Percentiles rank a stretch among this genome's conserved stretches.
Evolutionary conservation across 2,797 vertebrate genomes (phyloP).

Genomic region (Gobionotothen gibberifrons): DNA sequence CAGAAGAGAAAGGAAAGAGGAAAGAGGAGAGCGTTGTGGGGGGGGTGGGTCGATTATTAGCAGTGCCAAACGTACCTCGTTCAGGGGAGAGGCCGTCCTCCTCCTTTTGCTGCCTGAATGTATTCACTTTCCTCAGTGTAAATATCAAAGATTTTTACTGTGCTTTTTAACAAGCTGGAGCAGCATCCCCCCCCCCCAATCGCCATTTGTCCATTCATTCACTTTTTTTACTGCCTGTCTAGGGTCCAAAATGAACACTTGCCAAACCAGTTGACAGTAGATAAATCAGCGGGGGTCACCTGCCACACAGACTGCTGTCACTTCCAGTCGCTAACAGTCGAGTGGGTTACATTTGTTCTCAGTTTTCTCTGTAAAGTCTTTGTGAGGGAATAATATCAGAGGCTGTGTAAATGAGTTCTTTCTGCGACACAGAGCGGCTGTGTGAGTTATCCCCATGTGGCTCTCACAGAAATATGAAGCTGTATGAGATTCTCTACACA

Average conservation of each 20-base stretch:
- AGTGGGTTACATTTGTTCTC: conserved; percentile 13
- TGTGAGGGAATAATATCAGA: background rate
- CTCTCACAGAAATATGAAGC: background rate
- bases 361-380: conserved; percentile 14
- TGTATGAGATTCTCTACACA: background rate
- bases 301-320: conserved; percentile 12
- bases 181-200: conserved; percentile 13
- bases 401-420: background rate
- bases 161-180: conserved; percentile 74
- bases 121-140: conserved; percentile 81
- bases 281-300: conserved; percentile 14
- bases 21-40: conserved; percentile 24
- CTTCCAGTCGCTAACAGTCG: background rate
- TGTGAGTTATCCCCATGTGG: background rate
- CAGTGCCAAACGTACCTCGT: conserved; percentile 84
- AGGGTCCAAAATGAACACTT: conserved; percentile 21
- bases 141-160: conserved; percentile 79
- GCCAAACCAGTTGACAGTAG: conserved; percentile 2
- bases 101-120: conserved; percentile 80
- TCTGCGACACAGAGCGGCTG: background rate
- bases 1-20: conserved; percentile 10
- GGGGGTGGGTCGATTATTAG: conserved; percentile 57
- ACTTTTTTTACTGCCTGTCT: conserved; percentile 11
- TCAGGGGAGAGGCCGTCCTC: conserved; percentile 52
- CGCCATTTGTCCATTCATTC: conserved; percentile 31